Conservation (phyloP, 2,888 invertebrate genomes). For the Chaetoderma sp. region DNA sequence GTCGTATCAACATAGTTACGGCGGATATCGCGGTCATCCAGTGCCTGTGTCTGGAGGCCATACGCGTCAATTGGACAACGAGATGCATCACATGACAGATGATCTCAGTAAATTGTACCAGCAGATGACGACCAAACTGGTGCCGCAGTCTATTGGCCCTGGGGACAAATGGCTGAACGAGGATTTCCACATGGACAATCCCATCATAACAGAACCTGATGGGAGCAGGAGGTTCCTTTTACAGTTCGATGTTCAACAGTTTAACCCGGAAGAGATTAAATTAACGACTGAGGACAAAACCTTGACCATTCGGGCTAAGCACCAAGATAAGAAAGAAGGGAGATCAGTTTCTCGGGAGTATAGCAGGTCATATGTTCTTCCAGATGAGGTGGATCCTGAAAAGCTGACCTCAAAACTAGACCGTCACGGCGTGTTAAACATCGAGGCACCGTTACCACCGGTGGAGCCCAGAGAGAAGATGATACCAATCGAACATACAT, state of each 20-base stretch:
- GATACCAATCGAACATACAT: constrained; percentile 81
- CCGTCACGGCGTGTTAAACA: constrained; percentile 95
- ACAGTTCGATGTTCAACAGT: constrained; percentile 97
- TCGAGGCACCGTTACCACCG: constrained; percentile 95
- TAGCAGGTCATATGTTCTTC: constrained; percentile 96
- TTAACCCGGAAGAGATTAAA: constrained; percentile 94
- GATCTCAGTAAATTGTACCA: constrained; percentile 39
- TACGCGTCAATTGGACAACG: neutral
- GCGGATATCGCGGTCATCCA: no score
- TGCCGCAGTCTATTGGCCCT: neutral
- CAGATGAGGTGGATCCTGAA: constrained; percentile 96
- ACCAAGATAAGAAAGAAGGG: constrained; percentile 96
- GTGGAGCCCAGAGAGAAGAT: constrained; percentile 79
- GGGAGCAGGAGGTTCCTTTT: constrained; percentile 90
- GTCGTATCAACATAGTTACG: no score
- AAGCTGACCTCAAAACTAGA: constrained; percentile 94
- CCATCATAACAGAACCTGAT: constrained; percentile 71
- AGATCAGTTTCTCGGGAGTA: constrained; percentile 98
- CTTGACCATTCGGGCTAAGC: constrained; percentile 92
- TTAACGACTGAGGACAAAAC: constrained; percentile 99
- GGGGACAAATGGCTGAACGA: constrained; percentile 31
- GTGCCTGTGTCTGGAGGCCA: no score
- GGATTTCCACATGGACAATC: constrained; percentile 55
- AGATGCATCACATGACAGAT: constrained; percentile 21
- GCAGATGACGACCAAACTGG: constrained; percentile 26